These are phyloP conservation scores for Phallusia fumigata DNA, from an alignment of 23 tunicate species.

Conservation along the genomic window DNA sequence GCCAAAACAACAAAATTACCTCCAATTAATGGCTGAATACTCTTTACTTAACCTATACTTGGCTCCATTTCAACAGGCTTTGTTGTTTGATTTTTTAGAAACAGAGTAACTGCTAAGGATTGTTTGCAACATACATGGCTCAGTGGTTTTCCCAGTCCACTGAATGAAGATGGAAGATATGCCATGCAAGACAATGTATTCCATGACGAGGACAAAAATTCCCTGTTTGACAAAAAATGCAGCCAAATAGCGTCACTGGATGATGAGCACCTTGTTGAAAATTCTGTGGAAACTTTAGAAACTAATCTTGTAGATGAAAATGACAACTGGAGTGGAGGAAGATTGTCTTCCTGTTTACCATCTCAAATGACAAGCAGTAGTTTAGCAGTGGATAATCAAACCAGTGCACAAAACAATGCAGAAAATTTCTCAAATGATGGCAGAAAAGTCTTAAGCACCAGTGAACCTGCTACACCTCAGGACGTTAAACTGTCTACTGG, in stretches of 20 bases:
- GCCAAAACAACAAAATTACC: too few species aligned
- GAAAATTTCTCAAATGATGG: neutral
- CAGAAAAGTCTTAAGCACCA: neutral
- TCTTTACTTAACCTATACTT: too few species aligned
- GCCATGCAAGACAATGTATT: neutral
- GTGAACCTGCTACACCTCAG: neutral
- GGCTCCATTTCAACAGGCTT: too few species aligned
- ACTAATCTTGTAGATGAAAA: neutral
- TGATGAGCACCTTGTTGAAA: neutral
- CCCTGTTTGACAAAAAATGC: neutral
- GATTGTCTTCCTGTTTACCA: neutral
- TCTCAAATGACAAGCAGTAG: too few species aligned
- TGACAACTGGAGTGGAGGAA: neutral
- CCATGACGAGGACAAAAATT: neutral
- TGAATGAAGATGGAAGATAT: neutral
- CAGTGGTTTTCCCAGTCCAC: neutral
- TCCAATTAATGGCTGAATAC: too few species aligned
- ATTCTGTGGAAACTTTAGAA: neutral
- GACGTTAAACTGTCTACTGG: neutral
- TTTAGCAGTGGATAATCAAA: neutral
- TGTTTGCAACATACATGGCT: neutral
- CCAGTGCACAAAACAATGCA: neutral
- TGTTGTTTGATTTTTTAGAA: neutral
- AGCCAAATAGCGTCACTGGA: too few species aligned
- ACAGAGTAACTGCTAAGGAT: neutral